Evolutionary conservation across 1,140 invertebrate species (phyloP).

Genomic region (Anastatus disparis): DNA sequence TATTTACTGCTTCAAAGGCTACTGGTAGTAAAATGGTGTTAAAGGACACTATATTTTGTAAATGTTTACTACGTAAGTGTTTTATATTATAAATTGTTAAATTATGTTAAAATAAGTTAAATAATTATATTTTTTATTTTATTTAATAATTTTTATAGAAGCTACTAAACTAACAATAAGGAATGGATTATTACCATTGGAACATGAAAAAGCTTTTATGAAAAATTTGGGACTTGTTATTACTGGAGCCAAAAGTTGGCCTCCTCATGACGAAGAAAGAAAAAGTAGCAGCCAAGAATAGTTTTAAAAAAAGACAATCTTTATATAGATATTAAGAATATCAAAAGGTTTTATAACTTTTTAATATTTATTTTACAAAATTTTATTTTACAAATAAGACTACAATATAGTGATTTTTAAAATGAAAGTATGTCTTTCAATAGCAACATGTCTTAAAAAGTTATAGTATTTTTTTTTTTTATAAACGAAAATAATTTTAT

Average conservation of each 20-base stretch:
- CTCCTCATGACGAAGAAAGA: background rate
- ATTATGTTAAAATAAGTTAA: background rate
- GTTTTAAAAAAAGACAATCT: background rate
- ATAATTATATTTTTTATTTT: background rate
- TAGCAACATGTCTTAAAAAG: too few species aligned
- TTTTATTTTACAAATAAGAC: too few species aligned
- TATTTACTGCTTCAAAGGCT: slow-evolving; percentile 8
- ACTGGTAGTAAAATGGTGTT: slow-evolving; percentile 11
- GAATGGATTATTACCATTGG: slow-evolving; percentile 15
- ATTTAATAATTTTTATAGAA: slow-evolving; percentile 26
- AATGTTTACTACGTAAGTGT: slow-evolving; percentile 26
- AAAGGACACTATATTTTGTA: slow-evolving; percentile 18
- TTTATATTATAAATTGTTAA: slow-evolving; percentile 1
- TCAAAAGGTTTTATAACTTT: background rate
- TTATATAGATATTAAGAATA: background rate
- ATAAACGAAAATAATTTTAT: too few species aligned
- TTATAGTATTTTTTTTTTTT: too few species aligned
- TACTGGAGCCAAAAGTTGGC: slow-evolving; percentile 11
- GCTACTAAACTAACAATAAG: slow-evolving; percentile 14
- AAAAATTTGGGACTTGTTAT: slow-evolving; percentile 1
- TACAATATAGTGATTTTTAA: too few species aligned
- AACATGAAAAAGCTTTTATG: slow-evolving; percentile 18
- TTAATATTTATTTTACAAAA: background rate
- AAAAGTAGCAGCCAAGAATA: background rate
- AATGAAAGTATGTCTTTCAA: too few species aligned